Evolutionary conservation across 2,797 vertebrate genomes (phyloP), one percentile per base, ranked within the genome.

Genomic region (Molossus alvarezi): DNA sequence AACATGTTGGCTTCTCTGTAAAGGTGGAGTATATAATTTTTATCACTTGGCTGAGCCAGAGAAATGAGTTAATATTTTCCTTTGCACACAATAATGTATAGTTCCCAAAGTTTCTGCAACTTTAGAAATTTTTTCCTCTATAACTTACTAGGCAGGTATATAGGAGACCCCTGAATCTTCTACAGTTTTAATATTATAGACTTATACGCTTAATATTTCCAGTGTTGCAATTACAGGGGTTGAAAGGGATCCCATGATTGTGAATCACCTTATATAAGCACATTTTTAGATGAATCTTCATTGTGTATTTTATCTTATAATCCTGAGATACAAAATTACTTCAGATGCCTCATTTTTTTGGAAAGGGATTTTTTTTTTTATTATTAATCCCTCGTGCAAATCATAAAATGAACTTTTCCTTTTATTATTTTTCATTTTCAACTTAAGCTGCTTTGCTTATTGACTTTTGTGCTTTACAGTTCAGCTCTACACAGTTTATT

Each of bases 311-410:
- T 97, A 86, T 97, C 97, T 98, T 95, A 95, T 98, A 98, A 98
- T 98, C 97, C 97, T 81, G 95, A 97, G 58, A 97, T 91, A 88
- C 58, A 98, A 98, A 98, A 98, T 96, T 97, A 88, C 80, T 98
- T 97, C 96, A 97, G 97, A 94, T 95, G 72, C 41, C 51, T 97
- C 92, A 97, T 98, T 91, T 97, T 97, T 97, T 98, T 93, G 20
- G 1, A 95, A 97, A 92, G 92, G 94, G 9, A 80, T 95, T 96
- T 86, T 94, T 93, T 65, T 33, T 33, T 2, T 88, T 85, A 86
- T 83, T 96, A 97, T 97, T 98, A 98, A 98, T 98, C 95, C 89
- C 60, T 97, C 91, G 92, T 94, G 95, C 91, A 98, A 98, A 98
- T 97, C 91, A 97, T 91, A 97, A 98, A 96, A 77, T 57, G 92